Percentiles rank a stretch among this genome's conserved stretches.
Evolutionary conservation across 2,888 invertebrate genomes (phyloP).

Genomic region (Erpobdella octoculata): DNA sequence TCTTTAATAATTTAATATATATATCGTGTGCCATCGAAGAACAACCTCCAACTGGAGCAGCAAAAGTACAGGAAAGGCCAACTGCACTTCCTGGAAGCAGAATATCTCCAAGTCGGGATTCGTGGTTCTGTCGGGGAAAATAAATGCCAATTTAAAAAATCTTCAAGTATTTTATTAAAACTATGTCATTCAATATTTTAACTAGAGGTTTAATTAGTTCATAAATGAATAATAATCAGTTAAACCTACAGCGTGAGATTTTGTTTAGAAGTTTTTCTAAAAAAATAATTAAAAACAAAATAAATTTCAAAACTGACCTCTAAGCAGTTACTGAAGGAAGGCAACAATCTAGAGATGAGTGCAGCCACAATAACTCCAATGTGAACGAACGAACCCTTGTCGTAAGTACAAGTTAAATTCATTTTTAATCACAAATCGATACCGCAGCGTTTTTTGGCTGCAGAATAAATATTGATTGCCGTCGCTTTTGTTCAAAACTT

Average conservation of each 20-base stretch:
- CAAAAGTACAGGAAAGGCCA: slow-evolving; percentile 86
- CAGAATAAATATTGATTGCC: too few species aligned
- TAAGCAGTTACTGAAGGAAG: slow-evolving; percentile 15
- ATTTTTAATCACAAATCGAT: background rate
- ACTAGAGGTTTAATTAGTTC: too few species aligned
- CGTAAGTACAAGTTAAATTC: background rate
- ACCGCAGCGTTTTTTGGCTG: background rate
- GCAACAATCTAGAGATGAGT: background rate
- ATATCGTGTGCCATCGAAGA: too few species aligned
- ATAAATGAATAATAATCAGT: too few species aligned
- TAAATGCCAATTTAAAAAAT: background rate
- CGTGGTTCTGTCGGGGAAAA: slow-evolving; percentile 58
- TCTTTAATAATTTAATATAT: background rate
- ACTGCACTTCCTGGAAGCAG: slow-evolving; percentile 94
- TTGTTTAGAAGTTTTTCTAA: too few species aligned
- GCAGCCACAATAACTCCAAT: slow-evolving; percentile 7
- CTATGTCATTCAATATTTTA: too few species aligned
- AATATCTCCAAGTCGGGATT: slow-evolving; percentile 92
- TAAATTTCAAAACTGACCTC: background rate
- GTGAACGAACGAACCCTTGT: slow-evolving; percentile 19
- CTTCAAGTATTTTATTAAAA: too few species aligned
- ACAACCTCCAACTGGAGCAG: slow-evolving; percentile 84
- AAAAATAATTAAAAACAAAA: too few species aligned
- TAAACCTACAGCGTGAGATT: too few species aligned
- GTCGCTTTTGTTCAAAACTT: too few species aligned